These are phyloP conservation scores for Centroberyx gerrardi DNA, from an alignment of 2,797 vertebrate genomes.

Conservation along the genomic window DNA sequence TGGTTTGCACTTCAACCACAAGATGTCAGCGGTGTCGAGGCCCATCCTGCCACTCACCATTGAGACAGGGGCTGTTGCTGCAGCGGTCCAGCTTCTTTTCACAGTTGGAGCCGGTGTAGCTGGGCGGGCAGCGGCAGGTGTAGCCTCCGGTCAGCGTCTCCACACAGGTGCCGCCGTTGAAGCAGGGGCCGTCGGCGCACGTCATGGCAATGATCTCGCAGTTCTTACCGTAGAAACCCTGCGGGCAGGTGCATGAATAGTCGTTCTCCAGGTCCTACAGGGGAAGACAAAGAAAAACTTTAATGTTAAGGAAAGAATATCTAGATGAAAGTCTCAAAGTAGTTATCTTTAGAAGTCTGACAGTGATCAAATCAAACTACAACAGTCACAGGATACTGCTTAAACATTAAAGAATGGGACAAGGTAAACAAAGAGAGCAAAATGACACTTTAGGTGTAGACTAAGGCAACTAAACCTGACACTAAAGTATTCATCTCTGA, in stretches of 20 bases:
- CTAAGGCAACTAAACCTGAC: no score
- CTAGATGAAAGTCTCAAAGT: no score
- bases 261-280: slow-evolving; percentile 89
- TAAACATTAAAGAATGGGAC: no score
- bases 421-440: no score
- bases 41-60: slow-evolving; percentile 80
- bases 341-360: neutral
- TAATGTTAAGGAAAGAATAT: neutral
- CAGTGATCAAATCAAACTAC: neutral
- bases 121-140: slow-evolving; percentile 88
- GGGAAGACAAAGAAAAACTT: neutral
- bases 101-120: slow-evolving; percentile 95
- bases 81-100: slow-evolving; percentile 96
- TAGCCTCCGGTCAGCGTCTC: slow-evolving; percentile 86
- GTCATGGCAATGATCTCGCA: slow-evolving; percentile 95
- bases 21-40: slow-evolving; percentile 67
- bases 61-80: slow-evolving; percentile 85
- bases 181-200: slow-evolving; percentile 92
- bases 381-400: no score
- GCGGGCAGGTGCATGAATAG: slow-evolving; percentile 92
- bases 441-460: no score
- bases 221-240: slow-evolving; percentile 93
- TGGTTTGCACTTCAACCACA: slow-evolving; percentile 46
- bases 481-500: no score
- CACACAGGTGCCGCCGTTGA: slow-evolving; percentile 91